Conservation (phyloP, 2,888 invertebrate species). For the Escarpia spicata region DNA sequence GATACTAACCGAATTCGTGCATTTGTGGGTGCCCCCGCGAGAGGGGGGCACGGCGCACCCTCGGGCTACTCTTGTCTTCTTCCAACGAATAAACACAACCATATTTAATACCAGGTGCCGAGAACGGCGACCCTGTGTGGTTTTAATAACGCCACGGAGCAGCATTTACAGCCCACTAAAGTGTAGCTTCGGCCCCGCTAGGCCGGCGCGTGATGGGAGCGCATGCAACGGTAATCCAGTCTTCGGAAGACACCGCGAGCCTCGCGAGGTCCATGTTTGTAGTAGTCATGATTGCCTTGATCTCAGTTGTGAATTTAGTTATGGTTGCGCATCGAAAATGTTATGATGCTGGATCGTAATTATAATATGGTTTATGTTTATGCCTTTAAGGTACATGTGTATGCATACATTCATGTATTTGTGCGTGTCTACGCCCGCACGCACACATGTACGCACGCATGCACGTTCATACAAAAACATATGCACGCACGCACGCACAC, state of each 20-base stretch:
- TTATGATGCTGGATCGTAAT: no score
- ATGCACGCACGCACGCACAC: no score
- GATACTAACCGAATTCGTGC: not conserved
- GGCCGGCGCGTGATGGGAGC: not conserved
- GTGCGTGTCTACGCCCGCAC: not conserved
- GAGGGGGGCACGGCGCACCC: not conserved
- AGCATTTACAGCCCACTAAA: not conserved
- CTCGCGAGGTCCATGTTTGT: not conserved
- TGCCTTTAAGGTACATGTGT: no score
- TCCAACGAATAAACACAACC: not conserved
- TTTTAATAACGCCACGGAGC: constrained; percentile 1
- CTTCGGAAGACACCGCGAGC: not conserved
- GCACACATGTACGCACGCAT: no score
- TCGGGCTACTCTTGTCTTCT: not conserved
- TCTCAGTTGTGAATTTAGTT: no score
- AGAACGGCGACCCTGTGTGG: not conserved
- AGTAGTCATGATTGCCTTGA: not conserved
- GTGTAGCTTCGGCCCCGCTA: not conserved
- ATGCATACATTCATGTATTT: no score
- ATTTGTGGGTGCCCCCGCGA: not conserved
- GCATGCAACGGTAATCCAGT: not conserved
- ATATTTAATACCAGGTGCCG: not conserved
- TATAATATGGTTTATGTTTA: no score
- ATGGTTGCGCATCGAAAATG: no score
- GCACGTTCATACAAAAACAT: no score